phyloP scores from a whole-genome alignment of 2,113 vertebrate genomes.

The Thymallus thymallus region DNA sequence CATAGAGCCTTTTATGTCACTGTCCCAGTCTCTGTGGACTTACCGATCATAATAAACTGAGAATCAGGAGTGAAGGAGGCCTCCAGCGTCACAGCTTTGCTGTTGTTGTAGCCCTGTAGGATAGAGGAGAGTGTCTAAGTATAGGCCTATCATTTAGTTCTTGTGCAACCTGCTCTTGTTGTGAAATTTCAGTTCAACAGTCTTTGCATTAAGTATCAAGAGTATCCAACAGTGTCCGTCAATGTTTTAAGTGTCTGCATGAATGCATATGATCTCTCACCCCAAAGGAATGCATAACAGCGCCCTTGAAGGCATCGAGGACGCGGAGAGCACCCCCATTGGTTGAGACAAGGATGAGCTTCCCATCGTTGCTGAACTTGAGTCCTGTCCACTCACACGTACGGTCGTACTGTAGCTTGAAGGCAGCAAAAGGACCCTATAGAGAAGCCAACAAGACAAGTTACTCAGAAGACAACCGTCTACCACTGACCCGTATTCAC shows the following conservation, averaged over 20 bases:
- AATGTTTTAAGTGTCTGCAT: background rate
- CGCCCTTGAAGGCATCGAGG: conserved; percentile 97
- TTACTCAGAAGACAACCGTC: background rate
- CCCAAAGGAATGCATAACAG: conserved; percentile 93
- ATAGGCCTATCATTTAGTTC: background rate
- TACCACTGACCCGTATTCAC: background rate
- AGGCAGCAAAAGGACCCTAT: conserved; percentile 93
- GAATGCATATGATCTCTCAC: conserved; percentile 69
- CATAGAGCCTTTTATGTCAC: background rate
- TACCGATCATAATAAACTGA: conserved; percentile 98
- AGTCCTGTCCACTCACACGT: conserved; percentile 97
- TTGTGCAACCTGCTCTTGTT: background rate
- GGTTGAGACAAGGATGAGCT: conserved; percentile 93
- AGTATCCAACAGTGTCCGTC: background rate
- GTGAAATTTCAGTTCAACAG: background rate
- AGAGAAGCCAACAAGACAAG: conserved; percentile 9
- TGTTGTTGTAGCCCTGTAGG: conserved; percentile 93
- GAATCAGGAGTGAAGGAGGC: conserved; percentile 98
- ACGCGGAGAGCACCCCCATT: conserved; percentile 93
- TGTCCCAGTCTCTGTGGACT: conserved; percentile 53
- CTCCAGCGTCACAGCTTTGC: conserved; percentile 92
- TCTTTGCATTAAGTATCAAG: background rate
- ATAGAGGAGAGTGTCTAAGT: background rate
- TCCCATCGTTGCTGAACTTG: conserved; percentile 98
- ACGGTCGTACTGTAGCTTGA: conserved; percentile 94